These are phyloP conservation scores for Orius insidiosus DNA, from an alignment of 1,140 invertebrate genomes.

Conservation along the genomic window DNA sequence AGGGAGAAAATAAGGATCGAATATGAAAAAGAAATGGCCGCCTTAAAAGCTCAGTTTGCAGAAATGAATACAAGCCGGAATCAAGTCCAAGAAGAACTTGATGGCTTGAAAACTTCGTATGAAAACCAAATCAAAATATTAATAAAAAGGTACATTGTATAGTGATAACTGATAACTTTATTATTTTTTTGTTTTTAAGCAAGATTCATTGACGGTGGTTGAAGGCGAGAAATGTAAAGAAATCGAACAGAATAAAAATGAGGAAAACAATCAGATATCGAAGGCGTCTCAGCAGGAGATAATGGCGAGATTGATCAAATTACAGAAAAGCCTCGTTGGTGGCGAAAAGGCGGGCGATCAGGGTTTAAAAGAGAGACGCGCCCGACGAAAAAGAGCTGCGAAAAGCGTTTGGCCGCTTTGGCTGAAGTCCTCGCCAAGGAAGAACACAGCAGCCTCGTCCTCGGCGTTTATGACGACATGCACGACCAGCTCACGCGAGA, in stretches of 20 bases:
- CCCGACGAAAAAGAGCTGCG: slow-evolving; percentile 46
- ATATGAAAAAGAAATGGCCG: slow-evolving; percentile 30
- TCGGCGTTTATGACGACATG: slow-evolving; percentile 51
- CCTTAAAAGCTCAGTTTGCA: slow-evolving; percentile 28
- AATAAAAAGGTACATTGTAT: slow-evolving; percentile 13
- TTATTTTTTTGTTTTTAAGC: slow-evolving; percentile 7
- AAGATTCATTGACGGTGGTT: slow-evolving; percentile 9
- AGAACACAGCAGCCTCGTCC: slow-evolving; percentile 43
- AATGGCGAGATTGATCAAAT: slow-evolving; percentile 37
- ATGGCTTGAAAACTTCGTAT: slow-evolving; percentile 28
- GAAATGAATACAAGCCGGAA: slow-evolving; percentile 29
- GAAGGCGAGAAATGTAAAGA: slow-evolving; percentile 1
- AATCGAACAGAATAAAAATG: background rate
- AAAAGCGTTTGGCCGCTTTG: slow-evolving; percentile 45
- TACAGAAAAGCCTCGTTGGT: slow-evolving; percentile 60
- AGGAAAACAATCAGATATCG: background rate
- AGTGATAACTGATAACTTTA: background rate
- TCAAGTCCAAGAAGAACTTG: slow-evolving; percentile 29
- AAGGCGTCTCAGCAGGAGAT: slow-evolving; percentile 20
- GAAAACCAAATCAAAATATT: slow-evolving; percentile 19
- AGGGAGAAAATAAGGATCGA: slow-evolving; percentile 25
- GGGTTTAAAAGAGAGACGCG: slow-evolving; percentile 47
- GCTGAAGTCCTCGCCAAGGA: slow-evolving; percentile 46
- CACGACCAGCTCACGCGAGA: slow-evolving; percentile 56
- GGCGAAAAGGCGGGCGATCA: slow-evolving; percentile 59